phyloP scores from a whole-genome alignment of 2,888 invertebrate species.

The Galeopsomyia nigrocyanea region DNA sequence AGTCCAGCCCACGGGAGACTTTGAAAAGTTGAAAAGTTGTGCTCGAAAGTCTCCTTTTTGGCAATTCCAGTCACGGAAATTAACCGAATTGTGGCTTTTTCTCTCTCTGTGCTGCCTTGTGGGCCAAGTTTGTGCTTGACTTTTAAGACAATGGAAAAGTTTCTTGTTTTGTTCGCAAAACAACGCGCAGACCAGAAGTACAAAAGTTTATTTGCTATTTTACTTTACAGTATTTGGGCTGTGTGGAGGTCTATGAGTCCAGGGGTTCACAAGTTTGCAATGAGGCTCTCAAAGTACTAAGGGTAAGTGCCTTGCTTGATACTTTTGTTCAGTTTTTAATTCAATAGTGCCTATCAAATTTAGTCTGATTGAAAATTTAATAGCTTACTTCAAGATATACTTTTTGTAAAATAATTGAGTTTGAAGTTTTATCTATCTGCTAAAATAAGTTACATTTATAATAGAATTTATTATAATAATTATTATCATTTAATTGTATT shows the following conservation, averaged over 20 bases:
- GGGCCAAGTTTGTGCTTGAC: constrained; percentile 22
- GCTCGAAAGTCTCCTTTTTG: not conserved
- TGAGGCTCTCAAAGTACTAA: constrained; percentile 96
- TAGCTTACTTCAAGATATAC: no score
- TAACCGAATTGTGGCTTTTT: not conserved
- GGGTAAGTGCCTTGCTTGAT: constrained; percentile 76
- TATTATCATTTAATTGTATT: constrained; percentile 35
- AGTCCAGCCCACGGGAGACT: not conserved
- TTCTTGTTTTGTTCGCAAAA: constrained; percentile 28
- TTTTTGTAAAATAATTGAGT: not conserved
- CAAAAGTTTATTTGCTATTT: constrained; percentile 38
- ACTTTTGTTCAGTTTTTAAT: not conserved
- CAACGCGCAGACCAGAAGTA: constrained; percentile 11
- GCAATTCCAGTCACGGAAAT: not conserved
- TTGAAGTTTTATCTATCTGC: no score
- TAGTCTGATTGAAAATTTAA: not conserved
- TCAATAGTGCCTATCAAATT: not conserved
- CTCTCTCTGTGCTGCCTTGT: not conserved
- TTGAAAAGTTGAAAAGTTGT: no score
- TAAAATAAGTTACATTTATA: no score
- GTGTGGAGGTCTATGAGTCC: constrained; percentile 99
- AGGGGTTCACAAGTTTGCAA: constrained; percentile 99
- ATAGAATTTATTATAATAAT: constrained; percentile 5
- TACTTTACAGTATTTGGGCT: constrained; percentile 87
- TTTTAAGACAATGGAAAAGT: constrained; percentile 11